Evolutionary conservation across 2,888 invertebrate genomes (phyloP).

Genomic region (Idaea aversata): DNA sequence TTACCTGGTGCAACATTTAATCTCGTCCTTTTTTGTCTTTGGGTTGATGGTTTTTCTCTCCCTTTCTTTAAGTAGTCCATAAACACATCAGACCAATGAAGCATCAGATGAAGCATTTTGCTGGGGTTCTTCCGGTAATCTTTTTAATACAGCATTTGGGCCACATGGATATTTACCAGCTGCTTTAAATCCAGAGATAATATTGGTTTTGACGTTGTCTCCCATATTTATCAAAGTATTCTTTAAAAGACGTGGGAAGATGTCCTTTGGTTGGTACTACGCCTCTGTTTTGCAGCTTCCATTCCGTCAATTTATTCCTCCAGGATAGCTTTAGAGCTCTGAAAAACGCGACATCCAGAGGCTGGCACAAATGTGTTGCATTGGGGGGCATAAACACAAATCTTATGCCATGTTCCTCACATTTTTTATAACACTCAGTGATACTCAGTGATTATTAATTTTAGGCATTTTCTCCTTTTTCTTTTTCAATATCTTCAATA

Average conservation of each 20-base stretch:
- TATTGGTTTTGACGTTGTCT: conserved; percentile 8
- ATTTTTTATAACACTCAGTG: conserved; percentile 27
- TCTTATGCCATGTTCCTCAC: conserved; percentile 18
- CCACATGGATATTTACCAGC: neutral
- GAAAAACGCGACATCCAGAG: conserved; percentile 46
- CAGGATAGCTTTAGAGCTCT: conserved; percentile 37
- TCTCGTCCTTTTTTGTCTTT: no score
- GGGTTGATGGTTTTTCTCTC: no score
- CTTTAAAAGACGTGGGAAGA: conserved; percentile 26
- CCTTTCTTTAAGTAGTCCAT: no score
- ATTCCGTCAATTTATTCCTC: conserved; percentile 25
- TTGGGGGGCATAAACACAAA: conserved; percentile 46
- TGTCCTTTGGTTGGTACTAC: conserved; percentile 27
- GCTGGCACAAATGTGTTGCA: conserved; percentile 42
- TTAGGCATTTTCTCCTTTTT: conserved; percentile 10
- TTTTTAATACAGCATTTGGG: no score
- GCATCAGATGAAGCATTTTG: no score
- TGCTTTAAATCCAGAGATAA: conserved; percentile 6
- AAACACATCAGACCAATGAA: no score
- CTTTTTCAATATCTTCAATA: neutral
- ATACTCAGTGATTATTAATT: conserved; percentile 9
- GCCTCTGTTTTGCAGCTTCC: conserved; percentile 17
- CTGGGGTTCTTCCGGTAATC: no score
- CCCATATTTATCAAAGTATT: conserved; percentile 7
- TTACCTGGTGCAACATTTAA: no score